Evolutionary conservation across 1,140 invertebrate genomes (phyloP).

Genomic region (Zaprionus lachaisei): DNA sequence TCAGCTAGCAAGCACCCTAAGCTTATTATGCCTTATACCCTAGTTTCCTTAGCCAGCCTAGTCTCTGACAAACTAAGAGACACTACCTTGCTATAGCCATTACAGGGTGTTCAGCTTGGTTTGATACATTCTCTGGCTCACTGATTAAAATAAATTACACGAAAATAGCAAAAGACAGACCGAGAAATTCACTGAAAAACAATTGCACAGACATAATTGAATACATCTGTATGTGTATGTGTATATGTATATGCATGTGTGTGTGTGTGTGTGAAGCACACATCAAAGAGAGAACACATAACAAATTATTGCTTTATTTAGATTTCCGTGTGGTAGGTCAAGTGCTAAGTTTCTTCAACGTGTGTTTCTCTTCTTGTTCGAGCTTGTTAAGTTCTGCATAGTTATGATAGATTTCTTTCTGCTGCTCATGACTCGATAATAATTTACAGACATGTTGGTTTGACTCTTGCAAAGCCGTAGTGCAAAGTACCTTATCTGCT

Average conservation of each 20-base stretch:
- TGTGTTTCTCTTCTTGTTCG: conserved; percentile 17
- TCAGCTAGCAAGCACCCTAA: neutral
- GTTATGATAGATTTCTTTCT: neutral
- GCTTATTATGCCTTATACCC: neutral
- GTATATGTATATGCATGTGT: neutral
- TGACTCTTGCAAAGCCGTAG: neutral
- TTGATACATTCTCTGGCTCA: conserved; percentile 28
- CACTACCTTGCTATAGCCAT: neutral
- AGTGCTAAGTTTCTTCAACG: conserved; percentile 73
- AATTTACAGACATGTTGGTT: neutral
- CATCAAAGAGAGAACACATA: conserved; percentile 37
- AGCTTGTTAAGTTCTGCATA: neutral
- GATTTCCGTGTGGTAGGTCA: conserved; percentile 78
- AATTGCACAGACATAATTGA: conserved; percentile 10
- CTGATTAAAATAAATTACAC: conserved; percentile 40
- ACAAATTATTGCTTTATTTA: conserved; percentile 72
- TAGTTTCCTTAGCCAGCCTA: neutral
- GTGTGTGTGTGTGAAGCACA: neutral
- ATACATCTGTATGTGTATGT: neutral
- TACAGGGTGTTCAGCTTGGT: conserved; percentile 19
- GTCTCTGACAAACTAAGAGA: neutral
- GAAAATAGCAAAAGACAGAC: conserved; percentile 21
- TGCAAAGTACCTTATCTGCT: neutral
- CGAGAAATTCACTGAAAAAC: conserved; percentile 20
- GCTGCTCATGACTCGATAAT: neutral